Conservation (phyloP, 2,113 vertebrate species). For the Carlito syrichta region DNA sequence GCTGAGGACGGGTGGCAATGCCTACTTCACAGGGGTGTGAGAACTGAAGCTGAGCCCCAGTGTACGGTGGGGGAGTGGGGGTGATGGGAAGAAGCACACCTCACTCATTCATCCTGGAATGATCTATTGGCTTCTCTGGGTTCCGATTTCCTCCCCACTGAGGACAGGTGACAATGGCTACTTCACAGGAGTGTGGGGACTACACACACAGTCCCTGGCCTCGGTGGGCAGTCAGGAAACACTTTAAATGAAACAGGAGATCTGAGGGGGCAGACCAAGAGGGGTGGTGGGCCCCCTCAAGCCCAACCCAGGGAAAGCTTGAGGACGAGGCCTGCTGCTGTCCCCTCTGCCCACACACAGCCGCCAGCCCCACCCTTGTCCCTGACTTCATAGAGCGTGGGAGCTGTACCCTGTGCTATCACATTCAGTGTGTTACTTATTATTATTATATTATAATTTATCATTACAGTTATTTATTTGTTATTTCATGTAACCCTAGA, state of each 20-base stretch:
- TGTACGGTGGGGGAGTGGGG: neutral
- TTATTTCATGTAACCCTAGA: too few relatives aligned
- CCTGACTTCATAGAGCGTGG: neutral
- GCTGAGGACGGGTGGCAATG: neutral
- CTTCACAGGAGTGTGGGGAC: neutral
- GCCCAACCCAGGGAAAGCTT: neutral
- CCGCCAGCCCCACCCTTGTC: rapidly evolving
- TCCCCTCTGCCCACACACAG: too few relatives aligned
- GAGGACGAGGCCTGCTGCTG: rapidly evolving
- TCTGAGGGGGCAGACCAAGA: neutral
- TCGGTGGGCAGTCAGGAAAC: neutral
- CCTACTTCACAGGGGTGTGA: neutral
- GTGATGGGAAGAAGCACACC: neutral
- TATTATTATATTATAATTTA: too few relatives aligned
- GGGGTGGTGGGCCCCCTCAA: too few relatives aligned
- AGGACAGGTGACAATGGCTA: neutral
- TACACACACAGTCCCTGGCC: neutral
- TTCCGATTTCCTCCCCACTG: neutral
- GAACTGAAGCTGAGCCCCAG: neutral
- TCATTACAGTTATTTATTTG: too few relatives aligned
- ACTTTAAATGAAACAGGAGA: neutral
- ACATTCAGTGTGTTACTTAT: neutral
- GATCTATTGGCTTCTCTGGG: neutral
- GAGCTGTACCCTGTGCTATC: too few relatives aligned
- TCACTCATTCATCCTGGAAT: neutral